A percentile compares a stretch with the other conserved stretches of the same genome.
Evolutionary conservation across 2,888 invertebrate genomes (phyloP).

Genomic region (Dolichomitus sp.): DNA sequence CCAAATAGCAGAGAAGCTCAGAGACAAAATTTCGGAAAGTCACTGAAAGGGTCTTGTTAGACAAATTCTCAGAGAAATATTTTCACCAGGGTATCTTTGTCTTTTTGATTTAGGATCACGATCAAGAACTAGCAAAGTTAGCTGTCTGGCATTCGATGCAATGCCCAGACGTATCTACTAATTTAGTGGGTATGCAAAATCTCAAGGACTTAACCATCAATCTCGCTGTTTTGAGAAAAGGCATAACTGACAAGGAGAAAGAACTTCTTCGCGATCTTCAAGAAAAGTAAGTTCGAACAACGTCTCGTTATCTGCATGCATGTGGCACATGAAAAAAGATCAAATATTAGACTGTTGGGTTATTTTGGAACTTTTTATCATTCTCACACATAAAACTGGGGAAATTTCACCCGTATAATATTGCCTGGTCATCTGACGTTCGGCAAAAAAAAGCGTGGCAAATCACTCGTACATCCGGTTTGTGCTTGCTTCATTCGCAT

Average conservation of each 20-base stretch:
- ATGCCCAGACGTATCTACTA: slow-evolving; percentile 89
- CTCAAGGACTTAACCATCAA: slow-evolving; percentile 89
- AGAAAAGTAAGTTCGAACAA: slow-evolving; percentile 87
- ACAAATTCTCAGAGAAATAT: too few species aligned
- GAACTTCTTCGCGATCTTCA: slow-evolving; percentile 89
- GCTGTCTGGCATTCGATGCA: slow-evolving; percentile 91
- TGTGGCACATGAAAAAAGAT: not conserved
- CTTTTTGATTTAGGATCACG: slow-evolving; percentile 86
- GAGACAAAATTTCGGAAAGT: too few species aligned
- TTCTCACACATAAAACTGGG: not conserved
- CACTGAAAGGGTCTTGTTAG: too few species aligned
- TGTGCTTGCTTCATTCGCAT: slow-evolving; percentile 16
- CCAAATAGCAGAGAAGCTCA: too few species aligned
- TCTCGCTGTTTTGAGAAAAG: slow-evolving; percentile 89
- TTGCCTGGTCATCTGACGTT: not conserved
- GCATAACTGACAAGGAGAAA: slow-evolving; percentile 90
- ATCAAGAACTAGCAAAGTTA: slow-evolving; percentile 91
- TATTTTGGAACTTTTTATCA: slow-evolving; percentile 17
- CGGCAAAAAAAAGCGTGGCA: slow-evolving; percentile 10
- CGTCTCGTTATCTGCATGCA: not conserved
- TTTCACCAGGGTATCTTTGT: too few species aligned
- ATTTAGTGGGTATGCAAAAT: slow-evolving; percentile 93
- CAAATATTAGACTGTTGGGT: not conserved
- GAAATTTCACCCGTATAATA: not conserved
- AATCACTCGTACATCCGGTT: slow-evolving; percentile 27